A percentile compares a stretch with the other conserved stretches of the same genome.
Conservation (phyloP, 1,140 invertebrate genomes). For the Caenorhabditis brenneri region DNA sequence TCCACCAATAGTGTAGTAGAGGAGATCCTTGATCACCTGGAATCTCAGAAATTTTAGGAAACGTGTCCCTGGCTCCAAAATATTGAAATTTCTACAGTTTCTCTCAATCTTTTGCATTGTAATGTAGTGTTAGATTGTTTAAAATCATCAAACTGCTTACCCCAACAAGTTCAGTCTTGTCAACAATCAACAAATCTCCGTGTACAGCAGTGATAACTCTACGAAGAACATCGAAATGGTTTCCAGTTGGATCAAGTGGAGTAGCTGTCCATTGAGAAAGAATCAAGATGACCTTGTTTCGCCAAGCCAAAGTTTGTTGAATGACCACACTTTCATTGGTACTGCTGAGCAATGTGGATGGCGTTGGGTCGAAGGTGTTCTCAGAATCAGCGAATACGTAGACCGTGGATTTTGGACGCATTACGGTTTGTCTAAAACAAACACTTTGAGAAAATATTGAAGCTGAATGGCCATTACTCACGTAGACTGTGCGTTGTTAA, state of each 20-base stretch:
- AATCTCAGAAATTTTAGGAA: no score
- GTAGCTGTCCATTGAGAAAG: neutral
- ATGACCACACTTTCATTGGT: neutral
- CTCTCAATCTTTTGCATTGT: no score
- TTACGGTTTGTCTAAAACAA: neutral
- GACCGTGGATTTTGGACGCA: conserved; percentile 1
- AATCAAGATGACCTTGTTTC: neutral
- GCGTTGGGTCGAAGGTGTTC: neutral
- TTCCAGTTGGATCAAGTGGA: neutral
- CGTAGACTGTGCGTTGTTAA: neutral
- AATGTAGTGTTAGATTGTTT: no score
- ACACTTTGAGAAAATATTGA: neutral
- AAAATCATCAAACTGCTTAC: no score
- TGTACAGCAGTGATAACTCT: neutral
- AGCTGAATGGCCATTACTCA: neutral
- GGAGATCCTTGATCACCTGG: no score
- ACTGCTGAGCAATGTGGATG: neutral
- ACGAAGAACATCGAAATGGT: conserved; percentile 26
- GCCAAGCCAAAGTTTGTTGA: neutral
- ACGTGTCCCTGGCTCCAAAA: no score
- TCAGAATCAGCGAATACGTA: conserved; percentile 18
- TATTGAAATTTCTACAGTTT: no score
- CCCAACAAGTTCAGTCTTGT: neutral
- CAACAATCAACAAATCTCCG: conserved; percentile 23
- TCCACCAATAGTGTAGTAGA: neutral